Conservation (phyloP, 2,888 invertebrate genomes). For the Mayetiola destructor region DNA sequence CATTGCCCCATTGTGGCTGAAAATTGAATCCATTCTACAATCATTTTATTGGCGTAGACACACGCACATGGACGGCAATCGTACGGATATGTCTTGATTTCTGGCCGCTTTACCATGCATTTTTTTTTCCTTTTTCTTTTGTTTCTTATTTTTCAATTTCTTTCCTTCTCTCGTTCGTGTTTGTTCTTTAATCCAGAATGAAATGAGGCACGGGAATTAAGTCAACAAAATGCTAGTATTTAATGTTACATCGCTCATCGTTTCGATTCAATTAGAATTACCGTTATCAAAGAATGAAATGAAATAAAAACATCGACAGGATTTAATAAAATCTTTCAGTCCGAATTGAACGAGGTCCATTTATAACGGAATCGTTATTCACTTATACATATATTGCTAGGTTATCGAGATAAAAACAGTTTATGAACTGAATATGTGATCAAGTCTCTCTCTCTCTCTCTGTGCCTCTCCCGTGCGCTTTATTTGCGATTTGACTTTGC, state of each 20-base stretch:
- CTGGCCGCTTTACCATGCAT: not conserved
- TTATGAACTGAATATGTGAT: not conserved
- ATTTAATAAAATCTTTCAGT: not conserved
- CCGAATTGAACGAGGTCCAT: not conserved
- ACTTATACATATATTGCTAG: not conserved
- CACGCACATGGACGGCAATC: not conserved
- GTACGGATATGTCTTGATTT: slow-evolving; percentile 1
- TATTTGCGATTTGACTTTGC: too few relatives aligned
- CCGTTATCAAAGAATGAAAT: not conserved
- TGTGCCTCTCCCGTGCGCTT: not conserved
- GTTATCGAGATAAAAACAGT: slow-evolving; percentile 3
- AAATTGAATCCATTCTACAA: too few relatives aligned
- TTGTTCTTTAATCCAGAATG: not conserved
- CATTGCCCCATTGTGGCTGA: too few relatives aligned
- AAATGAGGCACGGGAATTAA: not conserved
- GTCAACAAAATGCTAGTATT: not conserved
- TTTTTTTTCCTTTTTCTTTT: not conserved
- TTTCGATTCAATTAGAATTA: not conserved
- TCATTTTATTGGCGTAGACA: slow-evolving; percentile 5
- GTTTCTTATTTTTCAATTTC: not conserved
- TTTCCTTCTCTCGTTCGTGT: not conserved
- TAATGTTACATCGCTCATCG: not conserved
- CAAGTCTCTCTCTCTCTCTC: not conserved
- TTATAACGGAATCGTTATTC: slow-evolving; percentile 1
- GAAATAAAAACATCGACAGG: not conserved